Conservation (phyloP, 2,888 invertebrate species). For the Eupithecia vulgata region DNA sequence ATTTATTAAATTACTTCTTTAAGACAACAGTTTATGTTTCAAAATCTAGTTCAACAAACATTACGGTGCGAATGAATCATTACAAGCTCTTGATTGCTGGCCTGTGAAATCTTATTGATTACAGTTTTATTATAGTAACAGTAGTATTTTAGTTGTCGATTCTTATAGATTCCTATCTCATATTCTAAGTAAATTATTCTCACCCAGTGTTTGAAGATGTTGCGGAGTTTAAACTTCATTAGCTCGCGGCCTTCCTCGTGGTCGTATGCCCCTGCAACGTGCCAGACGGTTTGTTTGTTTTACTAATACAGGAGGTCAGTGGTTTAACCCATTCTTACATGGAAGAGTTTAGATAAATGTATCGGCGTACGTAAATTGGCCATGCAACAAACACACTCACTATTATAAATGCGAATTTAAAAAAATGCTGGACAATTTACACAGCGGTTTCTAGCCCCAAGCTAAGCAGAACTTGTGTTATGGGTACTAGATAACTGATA, state of each 20-base stretch:
- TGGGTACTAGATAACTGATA: no score
- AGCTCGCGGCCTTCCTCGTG: conserved; percentile 69
- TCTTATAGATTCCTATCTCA: conserved; percentile 7
- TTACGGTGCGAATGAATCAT: not conserved
- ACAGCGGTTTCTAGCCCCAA: no score
- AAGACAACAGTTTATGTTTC: not conserved
- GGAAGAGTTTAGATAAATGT: no score
- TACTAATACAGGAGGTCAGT: not conserved
- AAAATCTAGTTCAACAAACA: not conserved
- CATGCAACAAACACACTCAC: no score
- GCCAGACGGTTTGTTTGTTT: conserved; percentile 20
- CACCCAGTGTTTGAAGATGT: conserved; percentile 79
- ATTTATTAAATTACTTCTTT: no score
- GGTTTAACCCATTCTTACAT: not conserved
- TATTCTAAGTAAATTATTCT: conserved; percentile 47
- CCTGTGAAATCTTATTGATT: not conserved
- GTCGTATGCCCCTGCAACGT: conserved; percentile 65
- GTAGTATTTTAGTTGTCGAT: conserved; percentile 7
- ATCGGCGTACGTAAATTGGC: no score
- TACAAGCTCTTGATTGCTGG: not conserved
- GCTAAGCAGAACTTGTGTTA: no score
- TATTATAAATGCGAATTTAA: no score
- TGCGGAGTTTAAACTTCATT: conserved; percentile 74
- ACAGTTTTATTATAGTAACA: not conserved
- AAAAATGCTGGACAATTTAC: no score